These are phyloP conservation scores for Cephus nigrinus DNA, from an alignment of 2,888 invertebrate genomes.

Conservation along the genomic window DNA sequence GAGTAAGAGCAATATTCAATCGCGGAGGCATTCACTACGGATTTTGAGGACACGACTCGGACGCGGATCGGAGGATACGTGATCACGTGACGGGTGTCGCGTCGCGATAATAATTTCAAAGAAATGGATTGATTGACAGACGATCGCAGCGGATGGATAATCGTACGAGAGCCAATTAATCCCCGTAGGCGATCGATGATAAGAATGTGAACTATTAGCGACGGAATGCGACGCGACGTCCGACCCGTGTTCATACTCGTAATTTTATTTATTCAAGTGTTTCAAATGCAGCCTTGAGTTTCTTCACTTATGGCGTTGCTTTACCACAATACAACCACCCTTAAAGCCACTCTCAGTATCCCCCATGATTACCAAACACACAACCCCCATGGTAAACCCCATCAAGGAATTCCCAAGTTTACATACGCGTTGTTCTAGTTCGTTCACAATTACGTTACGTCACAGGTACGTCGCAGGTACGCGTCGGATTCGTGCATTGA, in stretches of 20 bases:
- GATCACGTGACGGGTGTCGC: conserved; percentile 23
- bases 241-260: conserved; percentile 41
- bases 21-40: conserved; percentile 65
- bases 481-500: background rate
- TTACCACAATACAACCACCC: conserved; percentile 63
- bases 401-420: conserved; percentile 51
- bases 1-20: conserved; percentile 37
- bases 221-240: conserved; percentile 32
- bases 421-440: conserved; percentile 64
- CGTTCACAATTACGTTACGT: conserved; percentile 53
- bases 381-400: conserved; percentile 33
- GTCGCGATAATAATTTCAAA: background rate
- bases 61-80: conserved; percentile 60
- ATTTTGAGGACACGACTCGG: conserved; percentile 52
- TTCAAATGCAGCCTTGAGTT: conserved; percentile 64
- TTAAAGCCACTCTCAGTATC: conserved; percentile 33
- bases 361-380: conserved; percentile 34
- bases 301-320: conserved; percentile 65
- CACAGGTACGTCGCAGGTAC: conserved; percentile 12
- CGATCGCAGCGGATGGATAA: background rate
- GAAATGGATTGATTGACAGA: background rate
- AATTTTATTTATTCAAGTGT: conserved; percentile 54
- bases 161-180: background rate
- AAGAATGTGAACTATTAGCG: conserved; percentile 1
- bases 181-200: background rate